Evolutionary conservation across 92 coral and sea anemone species (phyloP), one percentile per base, ranked within the genome.

Genomic region (Epizoanthus stellaris): DNA sequence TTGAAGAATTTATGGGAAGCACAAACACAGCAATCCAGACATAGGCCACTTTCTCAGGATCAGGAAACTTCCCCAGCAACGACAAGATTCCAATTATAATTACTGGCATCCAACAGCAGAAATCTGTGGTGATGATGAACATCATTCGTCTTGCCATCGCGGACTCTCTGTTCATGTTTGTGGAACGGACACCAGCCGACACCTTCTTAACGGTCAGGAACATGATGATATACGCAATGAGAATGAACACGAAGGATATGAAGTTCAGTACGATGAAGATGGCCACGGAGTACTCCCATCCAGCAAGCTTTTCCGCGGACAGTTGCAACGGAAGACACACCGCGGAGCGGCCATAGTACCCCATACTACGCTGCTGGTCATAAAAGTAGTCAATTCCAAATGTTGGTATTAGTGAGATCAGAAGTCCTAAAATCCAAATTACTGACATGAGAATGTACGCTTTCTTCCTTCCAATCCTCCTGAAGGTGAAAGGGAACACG

Each of bases 251-350:
- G 80, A 95, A 95, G 21, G 98, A 89, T 12, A 82, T 80, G 42
- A 90, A 88, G 85, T 95, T 95, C 0, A 95, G 63, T 6, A 62
- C 91, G 62, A 95, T 85, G 62, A 93, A 95, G 30, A 93, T 76
- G 1, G 74, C 88, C 4, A 93, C 95, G 1, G 98, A 90, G 80
- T 93, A 93, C 47, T 93, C 90, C 95, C 95, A 93, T 8, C 95
- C 95, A 13, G 95, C 93, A 5, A 87, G 94, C 36, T 87, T 82
- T 40, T 90, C 92, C 36, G 77, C 71, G 12, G 95, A 91, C 6
- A 93, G 88, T 16, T 95, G 96, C 60, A 95, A 81, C 17, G 98
- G 98, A 45, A 95, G 93, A 81, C 98, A 95, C 10, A 95, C 88
- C 6, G 98, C 93, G 21, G 98, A 95, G 17, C 91, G 72, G 30